Base-by-base conservation (phyloP, 92 coral and sea anemone genomes). In the Hydrozoanthus gracilis region DNA sequence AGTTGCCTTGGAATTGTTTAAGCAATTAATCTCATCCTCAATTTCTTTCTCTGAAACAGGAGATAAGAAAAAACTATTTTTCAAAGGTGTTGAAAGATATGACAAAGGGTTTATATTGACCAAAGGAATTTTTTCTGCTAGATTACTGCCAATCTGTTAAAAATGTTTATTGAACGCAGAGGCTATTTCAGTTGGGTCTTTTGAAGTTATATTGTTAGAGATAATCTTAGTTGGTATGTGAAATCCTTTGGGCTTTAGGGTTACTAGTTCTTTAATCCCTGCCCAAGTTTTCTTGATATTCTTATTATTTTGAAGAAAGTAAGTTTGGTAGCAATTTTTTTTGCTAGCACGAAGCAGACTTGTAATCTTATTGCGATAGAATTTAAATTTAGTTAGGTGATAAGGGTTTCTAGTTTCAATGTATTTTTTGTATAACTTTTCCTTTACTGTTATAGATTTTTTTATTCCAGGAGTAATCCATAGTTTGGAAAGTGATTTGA, bases 391-490 rank as follows among this genome's bases (percentile, higher is more conserved):
- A 78, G 90, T 69, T 77, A 86, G 76, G 50, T 77, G 75, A 20
- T 87, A 80, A 47, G 76, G 77, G 71, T 87, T 90, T 58, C 90
- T 90, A 11, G 93, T 78, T 73, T 73, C 86, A 8, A 82, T 17
- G 20, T 51, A 64, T 16, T 20, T 76, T 80, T 90, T 90, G 68
- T 82, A 86, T 4, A 86, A 76, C 50, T 71, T 82, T 48, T 90
- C 93, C 76, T 87, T 87, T 4, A 62, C 20, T 46, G 49, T 87
- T 14, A 90, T 90, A 44, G 88, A 90, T 78, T 27, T 75, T 74
- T 67, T 87, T 5, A 90, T 87, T 13, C 90, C 88, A 46, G 71
- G 49, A 0, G 84, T 79, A 52, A 90, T 67, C 90, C 92, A 89
- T 4, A 88, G 2, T 27, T 27, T 27, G 39, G 39, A 27, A 27